Conservation (phyloP, 2,113 vertebrate species). For the Silurus meridionalis region DNA sequence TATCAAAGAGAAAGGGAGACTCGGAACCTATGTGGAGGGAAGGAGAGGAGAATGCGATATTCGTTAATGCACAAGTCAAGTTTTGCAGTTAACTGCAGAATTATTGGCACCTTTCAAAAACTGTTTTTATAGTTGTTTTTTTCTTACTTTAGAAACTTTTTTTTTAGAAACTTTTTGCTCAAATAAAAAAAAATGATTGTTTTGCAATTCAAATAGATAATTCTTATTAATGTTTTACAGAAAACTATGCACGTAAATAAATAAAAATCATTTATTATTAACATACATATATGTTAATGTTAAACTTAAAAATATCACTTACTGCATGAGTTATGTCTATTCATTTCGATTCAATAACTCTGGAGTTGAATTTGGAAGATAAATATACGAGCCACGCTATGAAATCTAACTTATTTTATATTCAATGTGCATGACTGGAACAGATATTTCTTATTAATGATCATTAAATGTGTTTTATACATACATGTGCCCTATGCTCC, state of each 20-base stretch:
- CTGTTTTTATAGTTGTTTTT: background rate
- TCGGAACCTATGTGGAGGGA: background rate
- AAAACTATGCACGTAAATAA: background rate
- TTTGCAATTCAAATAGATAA: background rate
- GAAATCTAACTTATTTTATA: background rate
- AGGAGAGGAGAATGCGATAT: background rate
- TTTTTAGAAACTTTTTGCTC: background rate
- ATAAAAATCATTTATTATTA: background rate
- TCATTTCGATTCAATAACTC: background rate
- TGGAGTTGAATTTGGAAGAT: background rate
- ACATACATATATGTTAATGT: background rate
- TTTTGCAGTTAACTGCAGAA: background rate
- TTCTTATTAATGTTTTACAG: background rate
- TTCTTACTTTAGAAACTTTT: background rate
- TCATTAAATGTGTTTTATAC: background rate
- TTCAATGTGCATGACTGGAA: background rate
- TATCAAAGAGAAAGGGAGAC: background rate
- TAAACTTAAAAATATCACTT: background rate
- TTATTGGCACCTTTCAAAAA: background rate
- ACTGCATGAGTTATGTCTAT: background rate
- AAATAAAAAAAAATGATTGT: background rate
- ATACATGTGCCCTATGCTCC: background rate
- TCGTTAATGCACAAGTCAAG: background rate
- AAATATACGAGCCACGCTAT: background rate
- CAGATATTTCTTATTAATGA: background rate